Percentiles rank a stretch among this genome's conserved stretches.
Conservation (phyloP, 2,113 vertebrate genomes). For the zebrafish (Danio rerio) region GRCz12tu NC_133186.1:1774001-1774500, state of each 20-base stretch:
- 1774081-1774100: slow-evolving; percentile 95
- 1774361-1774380: not conserved
- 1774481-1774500: no score
- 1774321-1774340: no score
- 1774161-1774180: slow-evolving; percentile 88
- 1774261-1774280: slow-evolving; percentile 93
- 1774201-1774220: slow-evolving; percentile 87
- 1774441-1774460: no score
- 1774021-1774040: slow-evolving; percentile 73
- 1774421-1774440: no score
- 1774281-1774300: slow-evolving; percentile 95
- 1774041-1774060: slow-evolving; percentile 89
- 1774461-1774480: no score
- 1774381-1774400: no score
- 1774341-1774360: not conserved
- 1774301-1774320: slow-evolving; percentile 68
- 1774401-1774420: no score
- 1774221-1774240: slow-evolving; percentile 94
- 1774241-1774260: slow-evolving; percentile 90
- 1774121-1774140: slow-evolving; percentile 90
- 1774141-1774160: slow-evolving; percentile 99
- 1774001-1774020: no score
- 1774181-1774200: slow-evolving; percentile 95
- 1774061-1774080: slow-evolving; percentile 96
- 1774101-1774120: slow-evolving; percentile 84